Evolutionary conservation across 2,888 invertebrate genomes (phyloP).

Genomic region (Chalcis sispes): DNA sequence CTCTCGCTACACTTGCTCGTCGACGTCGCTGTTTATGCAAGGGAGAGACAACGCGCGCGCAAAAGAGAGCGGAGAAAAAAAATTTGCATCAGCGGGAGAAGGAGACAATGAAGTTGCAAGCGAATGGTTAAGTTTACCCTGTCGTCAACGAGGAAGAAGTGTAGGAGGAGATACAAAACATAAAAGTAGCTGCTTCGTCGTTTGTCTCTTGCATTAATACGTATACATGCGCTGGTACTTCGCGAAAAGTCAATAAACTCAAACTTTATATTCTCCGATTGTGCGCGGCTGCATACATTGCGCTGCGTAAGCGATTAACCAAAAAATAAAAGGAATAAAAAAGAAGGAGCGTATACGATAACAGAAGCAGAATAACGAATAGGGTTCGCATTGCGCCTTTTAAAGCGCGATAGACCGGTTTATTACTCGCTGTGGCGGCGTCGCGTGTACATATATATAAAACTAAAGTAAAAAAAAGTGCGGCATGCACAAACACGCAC

Average conservation of each 20-base stretch:
- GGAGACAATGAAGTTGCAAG: conserved; percentile 23
- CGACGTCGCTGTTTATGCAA: background rate
- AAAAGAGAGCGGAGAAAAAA: background rate
- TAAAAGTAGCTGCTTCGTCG: background rate
- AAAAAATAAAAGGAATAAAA: background rate
- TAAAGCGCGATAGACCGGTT: conserved; percentile 44
- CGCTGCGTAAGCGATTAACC: background rate
- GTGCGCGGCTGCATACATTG: background rate
- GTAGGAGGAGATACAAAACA: no score
- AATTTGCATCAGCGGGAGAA: conserved; percentile 8
- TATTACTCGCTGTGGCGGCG: conserved; percentile 11
- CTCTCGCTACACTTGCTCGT: no score
- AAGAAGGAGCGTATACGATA: no score
- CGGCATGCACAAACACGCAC: background rate
- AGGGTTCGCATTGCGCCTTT: conserved; percentile 1
- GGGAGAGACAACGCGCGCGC: background rate
- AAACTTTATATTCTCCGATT: conserved; percentile 22
- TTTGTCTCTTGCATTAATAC: background rate
- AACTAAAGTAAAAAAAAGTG: background rate
- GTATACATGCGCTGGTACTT: background rate
- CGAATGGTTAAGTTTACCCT: conserved; percentile 1
- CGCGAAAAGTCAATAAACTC: conserved; percentile 26
- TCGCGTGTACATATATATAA: no score
- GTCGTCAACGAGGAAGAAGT: background rate
- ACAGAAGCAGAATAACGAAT: no score